Base-by-base conservation (phyloP, 2,888 invertebrate species). In the Acanthosepion esculentum region DNA sequence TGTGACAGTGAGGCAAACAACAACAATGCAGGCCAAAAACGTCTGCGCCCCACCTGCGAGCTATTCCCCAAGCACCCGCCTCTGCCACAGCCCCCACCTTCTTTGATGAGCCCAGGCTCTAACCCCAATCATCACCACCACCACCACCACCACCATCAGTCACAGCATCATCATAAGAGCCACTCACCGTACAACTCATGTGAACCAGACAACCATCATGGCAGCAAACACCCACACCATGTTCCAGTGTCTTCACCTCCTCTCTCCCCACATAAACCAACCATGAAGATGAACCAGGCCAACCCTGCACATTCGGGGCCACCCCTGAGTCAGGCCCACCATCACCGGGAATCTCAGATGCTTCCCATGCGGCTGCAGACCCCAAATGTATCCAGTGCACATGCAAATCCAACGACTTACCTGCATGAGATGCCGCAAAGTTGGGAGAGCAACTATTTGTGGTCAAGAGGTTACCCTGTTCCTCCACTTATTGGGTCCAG, bases 1-100 rank as follows among this genome's bases (percentile, higher is more conserved):
- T 93, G 93, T 93, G 93, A 93, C 50, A 93, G 93, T 93, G 93
- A 93, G 53, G 48, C 93, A n/a, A 48, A 93, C 53, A 93, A n/a
- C 53, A 41, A 92, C 48, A 93, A 50, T 29, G 93, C 93, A 5
- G 41, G 50, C 53, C 93, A 93, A 29, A 93, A 93, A 50, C 93
- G 93, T 48, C 93, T 53, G 29, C 93, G 93, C 48, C 93, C 93
- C 93, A 53, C 50, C 50, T 93, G 93, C 48, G 93, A 93, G n/a
- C n/a, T 78, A 78, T 78, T 78, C 78, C 78, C 78, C 3, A 78
- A 78, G n/a, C 78, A 78, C 78, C 93, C 93, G 29, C 93, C 93
- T 53, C 93, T 93, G n/a, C 93, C 93, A 50, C 93, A 93, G 20
- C 93, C 93, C 18, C 93, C 93, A 29, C 93, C 93, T 50, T 93